phyloP scores from a whole-genome alignment of 2,113 vertebrate genomes.

The Pithys albifrons region DNA sequence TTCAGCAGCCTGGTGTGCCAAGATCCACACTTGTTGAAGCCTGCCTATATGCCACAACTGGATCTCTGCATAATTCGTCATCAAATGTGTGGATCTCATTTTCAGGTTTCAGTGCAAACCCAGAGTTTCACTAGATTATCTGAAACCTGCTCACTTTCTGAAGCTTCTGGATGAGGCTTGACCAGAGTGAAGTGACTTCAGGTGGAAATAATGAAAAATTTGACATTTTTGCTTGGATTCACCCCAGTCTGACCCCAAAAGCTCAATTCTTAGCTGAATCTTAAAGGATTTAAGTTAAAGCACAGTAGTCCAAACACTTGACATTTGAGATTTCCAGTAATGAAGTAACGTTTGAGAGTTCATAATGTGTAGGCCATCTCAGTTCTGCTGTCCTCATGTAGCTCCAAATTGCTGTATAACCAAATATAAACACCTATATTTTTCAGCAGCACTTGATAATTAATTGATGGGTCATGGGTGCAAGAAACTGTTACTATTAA shows the following conservation, averaged over 20 bases:
- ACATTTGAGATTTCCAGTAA: conserved; percentile 4
- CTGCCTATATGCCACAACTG: background rate
- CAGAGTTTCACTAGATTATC: background rate
- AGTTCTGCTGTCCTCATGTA: background rate
- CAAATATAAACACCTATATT: background rate
- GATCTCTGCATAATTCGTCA: background rate
- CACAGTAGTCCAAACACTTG: background rate
- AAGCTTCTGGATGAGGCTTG: background rate
- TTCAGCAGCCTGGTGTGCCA: background rate
- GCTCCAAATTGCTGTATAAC: background rate
- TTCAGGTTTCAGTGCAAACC: background rate
- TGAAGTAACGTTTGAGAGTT: background rate
- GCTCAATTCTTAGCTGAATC: background rate
- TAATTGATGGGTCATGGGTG: background rate
- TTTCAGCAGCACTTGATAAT: conserved; percentile 11
- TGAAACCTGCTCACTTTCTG: background rate
- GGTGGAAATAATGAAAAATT: background rate
- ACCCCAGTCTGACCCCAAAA: background rate
- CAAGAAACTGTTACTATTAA: background rate
- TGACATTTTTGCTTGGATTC: background rate
- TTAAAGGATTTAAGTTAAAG: background rate
- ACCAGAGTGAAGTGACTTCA: background rate
- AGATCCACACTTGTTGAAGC: background rate
- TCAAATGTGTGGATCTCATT: background rate
- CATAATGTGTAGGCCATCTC: background rate